phyloP scores from a whole-genome alignment of 2,888 invertebrate species.

The Mythimna albipuncta region DNA sequence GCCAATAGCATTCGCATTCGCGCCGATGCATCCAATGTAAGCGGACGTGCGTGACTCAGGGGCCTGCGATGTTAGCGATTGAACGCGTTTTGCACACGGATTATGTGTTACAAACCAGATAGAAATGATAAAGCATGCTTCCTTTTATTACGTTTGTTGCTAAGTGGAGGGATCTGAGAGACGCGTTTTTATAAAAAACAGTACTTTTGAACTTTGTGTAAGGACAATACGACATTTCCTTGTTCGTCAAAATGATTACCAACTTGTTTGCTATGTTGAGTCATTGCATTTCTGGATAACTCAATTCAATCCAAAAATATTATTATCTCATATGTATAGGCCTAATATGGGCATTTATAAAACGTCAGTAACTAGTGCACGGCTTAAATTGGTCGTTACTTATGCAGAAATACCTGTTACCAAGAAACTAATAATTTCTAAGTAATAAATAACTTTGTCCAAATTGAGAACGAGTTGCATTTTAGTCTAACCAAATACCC shows the following conservation, averaged over 20 bases:
- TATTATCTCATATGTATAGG: no score
- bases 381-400: no score
- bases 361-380: no score
- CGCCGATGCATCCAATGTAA: slow-evolving; percentile 71
- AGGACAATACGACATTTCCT: slow-evolving; percentile 14
- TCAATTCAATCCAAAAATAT: neutral
- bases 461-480: neutral
- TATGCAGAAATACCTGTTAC: no score
- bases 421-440: no score
- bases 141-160: slow-evolving; percentile 15
- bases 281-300: neutral
- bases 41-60: slow-evolving; percentile 77
- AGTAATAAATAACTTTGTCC: no score
- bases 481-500: neutral
- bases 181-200: no score
- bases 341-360: no score
- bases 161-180: neutral
- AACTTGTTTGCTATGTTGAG: no score
- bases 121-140: slow-evolving; percentile 33
- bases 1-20: slow-evolving; percentile 69
- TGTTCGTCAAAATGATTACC: neutral
- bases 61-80: slow-evolving; percentile 40
- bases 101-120: slow-evolving; percentile 35
- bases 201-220: neutral
- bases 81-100: slow-evolving; percentile 47